Evolutionary conservation across 2,888 invertebrate genomes (phyloP).

Genomic region (Gisinianus flammeolus): DNA sequence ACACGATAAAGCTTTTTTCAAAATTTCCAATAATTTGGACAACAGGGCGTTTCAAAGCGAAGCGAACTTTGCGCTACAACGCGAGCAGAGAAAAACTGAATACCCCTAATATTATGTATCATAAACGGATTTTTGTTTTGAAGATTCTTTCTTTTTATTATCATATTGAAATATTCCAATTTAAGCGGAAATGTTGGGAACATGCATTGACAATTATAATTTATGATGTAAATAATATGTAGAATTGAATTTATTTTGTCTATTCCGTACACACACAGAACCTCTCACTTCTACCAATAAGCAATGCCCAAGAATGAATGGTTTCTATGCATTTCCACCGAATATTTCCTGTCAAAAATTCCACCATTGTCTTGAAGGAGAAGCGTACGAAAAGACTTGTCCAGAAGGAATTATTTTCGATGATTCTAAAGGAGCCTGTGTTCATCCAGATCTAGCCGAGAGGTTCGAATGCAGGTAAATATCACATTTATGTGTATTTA

Average conservation of each 20-base stretch:
- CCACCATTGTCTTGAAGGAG: constrained; percentile 48
- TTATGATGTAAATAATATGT: not conserved
- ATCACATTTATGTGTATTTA: no score
- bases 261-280: constrained; percentile 64
- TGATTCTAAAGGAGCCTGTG: constrained; percentile 55
- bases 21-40: no score
- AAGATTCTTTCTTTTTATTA: no score
- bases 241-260: not conserved
- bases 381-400: constrained; percentile 58
- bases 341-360: constrained; percentile 60
- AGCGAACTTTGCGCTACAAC: no score
- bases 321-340: constrained; percentile 57
- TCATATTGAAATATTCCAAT: no score
- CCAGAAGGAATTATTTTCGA: constrained; percentile 61
- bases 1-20: no score
- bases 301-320: constrained; percentile 56
- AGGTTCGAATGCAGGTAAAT: constrained; percentile 51
- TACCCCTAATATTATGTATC: no score
- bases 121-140: no score
- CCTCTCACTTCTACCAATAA: constrained; percentile 72
- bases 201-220: not conserved
- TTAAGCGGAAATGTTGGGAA: no score
- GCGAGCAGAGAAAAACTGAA: no score
- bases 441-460: constrained; percentile 57
- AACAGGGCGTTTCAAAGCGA: no score